Percentiles rank a stretch among this genome's conserved stretches.
These are phyloP conservation scores for Bathynomus jamesi DNA, from an alignment of 1,140 invertebrate species.

Conservation along the genomic window DNA sequence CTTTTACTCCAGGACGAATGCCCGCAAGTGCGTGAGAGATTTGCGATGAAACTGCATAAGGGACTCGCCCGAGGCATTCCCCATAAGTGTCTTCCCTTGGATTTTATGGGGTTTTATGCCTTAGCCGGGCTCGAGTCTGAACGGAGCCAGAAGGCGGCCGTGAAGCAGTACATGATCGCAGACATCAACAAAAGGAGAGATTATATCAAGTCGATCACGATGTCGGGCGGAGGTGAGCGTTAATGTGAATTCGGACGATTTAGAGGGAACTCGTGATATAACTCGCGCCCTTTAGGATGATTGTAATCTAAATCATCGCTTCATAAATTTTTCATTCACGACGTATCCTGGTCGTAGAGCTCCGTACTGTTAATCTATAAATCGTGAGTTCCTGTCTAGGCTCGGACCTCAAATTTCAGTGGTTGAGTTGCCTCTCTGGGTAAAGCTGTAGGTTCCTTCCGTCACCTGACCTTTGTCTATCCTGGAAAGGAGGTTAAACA, in stretches of 20 bases:
- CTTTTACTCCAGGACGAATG: conserved; percentile 63
- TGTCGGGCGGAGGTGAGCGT: conserved; percentile 48
- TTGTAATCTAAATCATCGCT: conserved; percentile 1
- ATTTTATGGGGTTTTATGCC: conserved; percentile 94
- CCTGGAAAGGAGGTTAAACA: too few species aligned
- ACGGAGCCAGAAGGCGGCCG: conserved; percentile 44
- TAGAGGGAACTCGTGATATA: neutral
- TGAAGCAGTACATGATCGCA: conserved; percentile 67
- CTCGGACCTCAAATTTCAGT: too few species aligned
- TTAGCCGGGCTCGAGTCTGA: conserved; percentile 76
- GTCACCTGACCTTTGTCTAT: too few species aligned
- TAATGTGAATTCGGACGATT: neutral
- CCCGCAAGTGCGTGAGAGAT: conserved; percentile 78
- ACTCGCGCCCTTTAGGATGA: neutral
- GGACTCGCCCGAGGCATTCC: conserved; percentile 37
- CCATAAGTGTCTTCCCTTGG: conserved; percentile 67
- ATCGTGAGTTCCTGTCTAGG: neutral
- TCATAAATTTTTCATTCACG: conserved; percentile 23
- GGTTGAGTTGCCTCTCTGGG: too few species aligned
- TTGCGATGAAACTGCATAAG: conserved; percentile 86
- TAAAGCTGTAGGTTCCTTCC: too few species aligned
- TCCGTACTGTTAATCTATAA: neutral
- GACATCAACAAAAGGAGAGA: conserved; percentile 85
- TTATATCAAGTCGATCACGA: conserved; percentile 71
- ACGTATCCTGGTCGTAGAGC: neutral